These are phyloP conservation scores for Osmerus mordax DNA, from an alignment of 2,113 vertebrate species.

Conservation along the genomic window DNA sequence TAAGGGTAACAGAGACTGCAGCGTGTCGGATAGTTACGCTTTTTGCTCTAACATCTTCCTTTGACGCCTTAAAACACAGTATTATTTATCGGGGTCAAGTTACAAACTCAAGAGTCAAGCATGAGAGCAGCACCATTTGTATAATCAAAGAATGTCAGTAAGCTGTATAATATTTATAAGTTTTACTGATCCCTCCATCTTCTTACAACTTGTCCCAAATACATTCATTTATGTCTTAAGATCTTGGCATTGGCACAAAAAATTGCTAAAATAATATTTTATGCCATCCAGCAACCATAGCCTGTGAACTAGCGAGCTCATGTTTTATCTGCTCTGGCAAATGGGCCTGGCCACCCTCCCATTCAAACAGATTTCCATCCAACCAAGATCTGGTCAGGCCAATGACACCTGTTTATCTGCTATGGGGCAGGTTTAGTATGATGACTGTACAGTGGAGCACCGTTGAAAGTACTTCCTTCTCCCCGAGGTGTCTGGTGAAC, in stretches of 20 bases:
- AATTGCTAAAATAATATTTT: no score
- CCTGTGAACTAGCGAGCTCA: no score
- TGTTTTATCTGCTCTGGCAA: no score
- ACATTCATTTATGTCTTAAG: constrained; percentile 1
- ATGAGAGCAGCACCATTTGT: not conserved
- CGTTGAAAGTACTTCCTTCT: no score
- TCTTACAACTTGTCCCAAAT: not conserved
- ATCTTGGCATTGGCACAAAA: not conserved
- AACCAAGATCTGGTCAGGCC: no score
- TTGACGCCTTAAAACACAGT: not conserved
- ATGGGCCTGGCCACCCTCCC: no score
- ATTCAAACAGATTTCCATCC: no score
- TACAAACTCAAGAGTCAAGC: not conserved
- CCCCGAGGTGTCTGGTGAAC: no score
- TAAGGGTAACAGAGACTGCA: not conserved
- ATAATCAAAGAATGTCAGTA: not conserved
- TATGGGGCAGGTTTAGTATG: no score
- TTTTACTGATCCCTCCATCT: not conserved
- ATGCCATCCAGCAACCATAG: no score
- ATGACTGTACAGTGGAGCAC: no score
- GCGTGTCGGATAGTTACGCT: not conserved
- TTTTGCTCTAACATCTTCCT: not conserved
- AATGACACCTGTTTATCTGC: no score
- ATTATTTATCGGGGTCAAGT: not conserved
- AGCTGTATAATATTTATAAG: not conserved